These are phyloP conservation scores for Antheraea pernyi DNA, from an alignment of 1,140 invertebrate species.

Conservation along the genomic window DNA sequence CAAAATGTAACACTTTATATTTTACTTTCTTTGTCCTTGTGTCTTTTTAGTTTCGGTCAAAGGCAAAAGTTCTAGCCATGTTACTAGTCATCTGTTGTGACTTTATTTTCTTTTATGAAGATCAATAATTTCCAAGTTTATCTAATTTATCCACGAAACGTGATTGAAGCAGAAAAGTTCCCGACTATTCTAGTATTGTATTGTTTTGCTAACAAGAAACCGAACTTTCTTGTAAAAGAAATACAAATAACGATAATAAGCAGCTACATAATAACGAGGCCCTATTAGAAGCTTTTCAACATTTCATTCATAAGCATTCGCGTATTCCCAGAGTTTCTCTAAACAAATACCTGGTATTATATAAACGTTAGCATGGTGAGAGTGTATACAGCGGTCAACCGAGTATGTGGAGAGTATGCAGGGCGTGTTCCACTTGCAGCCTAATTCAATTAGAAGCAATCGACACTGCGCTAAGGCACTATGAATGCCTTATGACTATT, in stretches of 20 bases:
- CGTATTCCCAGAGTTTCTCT: slow-evolving; percentile 16
- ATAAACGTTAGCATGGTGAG: slow-evolving; percentile 21
- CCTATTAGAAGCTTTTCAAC: neutral
- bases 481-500: neutral
- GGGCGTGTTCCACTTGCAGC: slow-evolving; percentile 59
- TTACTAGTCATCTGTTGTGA: too few relatives aligned
- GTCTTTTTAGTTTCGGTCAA: too few relatives aligned
- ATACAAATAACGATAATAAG: neutral
- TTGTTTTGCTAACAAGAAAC: too few relatives aligned
- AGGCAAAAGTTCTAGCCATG: too few relatives aligned
- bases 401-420: slow-evolving; percentile 35
- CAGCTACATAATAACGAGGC: neutral
- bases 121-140: too few relatives aligned
- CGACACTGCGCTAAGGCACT: slow-evolving; percentile 36
- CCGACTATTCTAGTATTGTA: too few relatives aligned
- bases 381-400: slow-evolving; percentile 32
- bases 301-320: slow-evolving; percentile 15
- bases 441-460: slow-evolving; percentile 73
- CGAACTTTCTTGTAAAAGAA: neutral
- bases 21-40: too few relatives aligned
- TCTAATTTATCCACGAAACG: too few relatives aligned
- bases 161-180: too few relatives aligned
- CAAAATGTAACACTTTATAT: too few relatives aligned
- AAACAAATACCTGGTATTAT: slow-evolving; percentile 22
- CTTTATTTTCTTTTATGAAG: too few relatives aligned